A percentile compares a stretch with the other conserved stretches of the same genome.
Evolutionary conservation across 2,888 invertebrate species (phyloP).

Genomic region (Globia sparganii): DNA sequence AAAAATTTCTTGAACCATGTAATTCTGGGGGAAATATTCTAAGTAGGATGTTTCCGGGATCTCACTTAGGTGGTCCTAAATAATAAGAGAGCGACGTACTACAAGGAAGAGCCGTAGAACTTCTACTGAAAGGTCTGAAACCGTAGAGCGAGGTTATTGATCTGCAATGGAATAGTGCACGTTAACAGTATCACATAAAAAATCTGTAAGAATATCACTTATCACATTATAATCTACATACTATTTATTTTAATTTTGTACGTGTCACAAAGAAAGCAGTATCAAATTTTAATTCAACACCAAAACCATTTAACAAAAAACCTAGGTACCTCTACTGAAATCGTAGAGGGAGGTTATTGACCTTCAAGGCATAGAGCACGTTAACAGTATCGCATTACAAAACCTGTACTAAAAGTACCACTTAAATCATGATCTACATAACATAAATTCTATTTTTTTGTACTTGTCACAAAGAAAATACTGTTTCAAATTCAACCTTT

Average conservation of each 20-base stretch:
- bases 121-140: background rate
- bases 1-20: background rate
- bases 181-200: background rate
- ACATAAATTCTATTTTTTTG: too few relatives aligned
- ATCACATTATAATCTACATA: too few relatives aligned
- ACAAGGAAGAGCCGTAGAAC: background rate
- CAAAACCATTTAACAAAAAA: too few relatives aligned
- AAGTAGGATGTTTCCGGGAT: background rate
- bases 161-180: background rate
- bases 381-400: background rate
- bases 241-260: too few relatives aligned
- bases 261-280: too few relatives aligned
- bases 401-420: background rate
- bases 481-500: background rate
- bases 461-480: background rate
- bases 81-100: background rate
- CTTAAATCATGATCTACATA: background rate
- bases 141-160: slow-evolving; percentile 19
- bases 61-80: background rate
- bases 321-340: background rate
- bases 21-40: background rate
- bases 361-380: background rate
- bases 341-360: slow-evolving; percentile 16
- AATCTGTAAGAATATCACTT: too few relatives aligned
- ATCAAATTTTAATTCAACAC: too few relatives aligned